phyloP scores from a whole-genome alignment of 2,888 invertebrate species.

The Xestia sexstrigata region DNA sequence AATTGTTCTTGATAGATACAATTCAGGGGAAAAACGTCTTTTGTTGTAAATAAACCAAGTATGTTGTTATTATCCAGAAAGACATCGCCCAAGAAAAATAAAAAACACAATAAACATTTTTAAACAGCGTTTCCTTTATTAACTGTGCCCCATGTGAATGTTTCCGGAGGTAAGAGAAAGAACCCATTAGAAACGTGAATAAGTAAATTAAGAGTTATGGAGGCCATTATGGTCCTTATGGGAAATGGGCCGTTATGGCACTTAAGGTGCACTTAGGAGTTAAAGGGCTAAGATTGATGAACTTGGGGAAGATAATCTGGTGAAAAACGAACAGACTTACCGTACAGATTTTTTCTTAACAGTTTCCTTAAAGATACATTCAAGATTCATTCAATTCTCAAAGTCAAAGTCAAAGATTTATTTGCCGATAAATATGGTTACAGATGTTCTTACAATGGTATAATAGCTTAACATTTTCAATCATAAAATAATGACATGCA shows the following conservation, averaged over 20 bases:
- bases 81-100: not conserved
- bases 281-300: slow-evolving; percentile 57
- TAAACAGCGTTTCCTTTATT: slow-evolving; percentile 3
- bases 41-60: not conserved
- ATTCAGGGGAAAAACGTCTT: not conserved
- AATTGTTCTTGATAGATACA: not conserved
- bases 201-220: slow-evolving; percentile 66
- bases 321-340: not conserved
- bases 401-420: too few relatives aligned
- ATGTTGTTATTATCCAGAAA: not conserved
- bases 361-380: too few relatives aligned
- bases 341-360: not conserved
- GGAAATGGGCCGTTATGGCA: slow-evolving; percentile 58
- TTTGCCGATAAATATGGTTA: too few relatives aligned
- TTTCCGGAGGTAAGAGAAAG: slow-evolving; percentile 50
- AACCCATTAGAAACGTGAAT: slow-evolving; percentile 57
- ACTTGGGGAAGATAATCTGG: slow-evolving; percentile 19
- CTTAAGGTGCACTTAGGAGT: slow-evolving; percentile 59
- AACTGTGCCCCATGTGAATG: slow-evolving; percentile 25
- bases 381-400: too few relatives aligned
- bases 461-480: too few relatives aligned
- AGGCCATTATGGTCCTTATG: slow-evolving; percentile 52
- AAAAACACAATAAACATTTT: not conserved
- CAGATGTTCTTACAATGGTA: too few relatives aligned
- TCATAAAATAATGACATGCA: too few relatives aligned